These are phyloP conservation scores for Eublepharis macularius DNA, from an alignment of 2,113 vertebrate species.

Conservation along the genomic window DNA sequence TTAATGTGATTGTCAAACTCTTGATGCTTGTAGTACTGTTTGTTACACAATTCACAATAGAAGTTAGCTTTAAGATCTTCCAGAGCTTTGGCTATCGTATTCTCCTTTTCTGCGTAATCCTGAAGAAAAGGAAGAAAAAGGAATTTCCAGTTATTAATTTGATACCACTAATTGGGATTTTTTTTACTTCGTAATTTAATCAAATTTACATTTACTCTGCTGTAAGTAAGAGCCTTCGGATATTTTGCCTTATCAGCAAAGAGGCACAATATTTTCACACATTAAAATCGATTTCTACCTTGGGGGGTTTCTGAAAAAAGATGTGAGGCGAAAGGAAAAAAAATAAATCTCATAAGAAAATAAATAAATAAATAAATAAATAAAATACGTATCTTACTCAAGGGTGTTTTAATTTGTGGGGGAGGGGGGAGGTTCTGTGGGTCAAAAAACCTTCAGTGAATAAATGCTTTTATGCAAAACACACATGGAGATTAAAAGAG, in stretches of 20 bases:
- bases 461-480: not conserved
- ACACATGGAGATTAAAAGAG: not conserved
- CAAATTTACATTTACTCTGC: conserved; percentile 56
- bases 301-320: conserved; percentile 7
- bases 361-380: conserved; percentile 31
- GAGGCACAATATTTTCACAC: conserved; percentile 39
- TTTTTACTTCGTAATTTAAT: conserved; percentile 47
- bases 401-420: conserved; percentile 32
- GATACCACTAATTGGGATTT: conserved; percentile 13
- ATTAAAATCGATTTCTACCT: conserved; percentile 27
- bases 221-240: conserved; percentile 36
- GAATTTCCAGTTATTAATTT: conserved; percentile 57
- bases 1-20: conserved; percentile 99
- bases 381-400: conserved; percentile 48
- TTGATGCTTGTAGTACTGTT: conserved; percentile 96
- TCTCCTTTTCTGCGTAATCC: conserved; percentile 87
- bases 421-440: fast-evolving
- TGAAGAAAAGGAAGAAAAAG: conserved; percentile 55
- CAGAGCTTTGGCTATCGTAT: conserved; percentile 81
- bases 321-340: conserved; percentile 19
- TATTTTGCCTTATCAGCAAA: conserved; percentile 29
- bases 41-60: conserved; percentile 96
- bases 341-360: not conserved
- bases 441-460: conserved; percentile 9
- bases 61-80: conserved; percentile 90